Conservation (phyloP, 2,113 vertebrate species). For the Aptenodytes forsteri region DNA sequence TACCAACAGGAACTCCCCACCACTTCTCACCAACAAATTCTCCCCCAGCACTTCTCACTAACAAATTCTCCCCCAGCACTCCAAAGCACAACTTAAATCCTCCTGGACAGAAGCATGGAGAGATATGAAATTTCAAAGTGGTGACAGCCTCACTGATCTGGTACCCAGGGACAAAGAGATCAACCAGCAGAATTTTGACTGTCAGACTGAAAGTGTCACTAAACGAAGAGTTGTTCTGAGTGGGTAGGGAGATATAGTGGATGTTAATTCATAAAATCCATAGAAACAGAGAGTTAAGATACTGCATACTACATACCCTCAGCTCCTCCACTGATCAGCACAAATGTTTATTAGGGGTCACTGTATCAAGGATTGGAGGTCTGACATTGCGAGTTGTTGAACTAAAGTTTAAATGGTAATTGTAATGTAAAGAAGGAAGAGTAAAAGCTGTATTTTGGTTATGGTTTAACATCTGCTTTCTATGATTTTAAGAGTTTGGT, state of each 20-base stretch:
- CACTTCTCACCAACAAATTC: neutral
- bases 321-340: neutral
- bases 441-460: neutral
- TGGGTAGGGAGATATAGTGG: accelerated
- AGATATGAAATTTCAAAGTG: neutral
- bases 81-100: neutral
- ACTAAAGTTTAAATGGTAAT: neutral
- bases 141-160: neutral
- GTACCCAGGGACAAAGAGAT: neutral
- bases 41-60: neutral
- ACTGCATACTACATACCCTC: neutral
- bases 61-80: neutral
- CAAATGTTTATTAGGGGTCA: neutral
- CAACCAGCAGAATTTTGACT: neutral
- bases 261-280: neutral
- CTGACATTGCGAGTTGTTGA: neutral
- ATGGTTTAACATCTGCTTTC: neutral
- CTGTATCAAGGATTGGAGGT: neutral
- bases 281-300: neutral
- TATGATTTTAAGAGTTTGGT: neutral
- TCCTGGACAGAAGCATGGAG: neutral
- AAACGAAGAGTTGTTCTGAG: neutral
- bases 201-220: neutral
- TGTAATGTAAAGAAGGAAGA: neutral
- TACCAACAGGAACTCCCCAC: neutral